These are phyloP conservation scores for Syngnathus rostellatus DNA, from an alignment of 2,797 vertebrate genomes.

Conservation along the genomic window DNA sequence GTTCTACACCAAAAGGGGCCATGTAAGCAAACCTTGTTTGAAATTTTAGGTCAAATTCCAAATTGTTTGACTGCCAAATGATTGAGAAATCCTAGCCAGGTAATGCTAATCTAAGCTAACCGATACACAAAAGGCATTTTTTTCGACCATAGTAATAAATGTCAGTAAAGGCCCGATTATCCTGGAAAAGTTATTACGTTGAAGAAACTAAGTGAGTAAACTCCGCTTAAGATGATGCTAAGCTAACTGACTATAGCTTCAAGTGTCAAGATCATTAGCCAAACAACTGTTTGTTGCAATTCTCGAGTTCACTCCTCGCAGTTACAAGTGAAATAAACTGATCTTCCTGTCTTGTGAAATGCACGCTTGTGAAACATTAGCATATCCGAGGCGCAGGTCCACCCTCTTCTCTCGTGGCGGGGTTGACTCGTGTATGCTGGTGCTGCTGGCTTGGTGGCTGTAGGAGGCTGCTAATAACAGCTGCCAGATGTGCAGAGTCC, in stretches of 20 bases:
- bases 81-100: too few relatives aligned
- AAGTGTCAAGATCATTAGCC: neutral
- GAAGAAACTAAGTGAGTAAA: too few relatives aligned
- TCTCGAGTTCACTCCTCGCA: neutral
- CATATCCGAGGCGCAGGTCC: slow-evolving; percentile 35
- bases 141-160: too few relatives aligned
- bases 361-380: slow-evolving; percentile 22
- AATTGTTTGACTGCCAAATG: too few relatives aligned
- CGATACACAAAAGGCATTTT: too few relatives aligned
- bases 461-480: slow-evolving; percentile 67
- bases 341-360: slow-evolving; percentile 3
- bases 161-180: too few relatives aligned
- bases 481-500: slow-evolving; percentile 75
- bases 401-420: slow-evolving; percentile 35
- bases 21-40: too few relatives aligned
- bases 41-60: too few relatives aligned
- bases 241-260: neutral
- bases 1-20: too few relatives aligned
- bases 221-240: neutral
- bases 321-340: neutral
- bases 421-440: neutral
- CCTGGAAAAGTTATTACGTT: too few relatives aligned
- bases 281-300: neutral
- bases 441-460: slow-evolving; percentile 7
- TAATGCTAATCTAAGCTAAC: too few relatives aligned